Base-by-base conservation (phyloP, 2,113 vertebrate species). In the Progne subis region DNA sequence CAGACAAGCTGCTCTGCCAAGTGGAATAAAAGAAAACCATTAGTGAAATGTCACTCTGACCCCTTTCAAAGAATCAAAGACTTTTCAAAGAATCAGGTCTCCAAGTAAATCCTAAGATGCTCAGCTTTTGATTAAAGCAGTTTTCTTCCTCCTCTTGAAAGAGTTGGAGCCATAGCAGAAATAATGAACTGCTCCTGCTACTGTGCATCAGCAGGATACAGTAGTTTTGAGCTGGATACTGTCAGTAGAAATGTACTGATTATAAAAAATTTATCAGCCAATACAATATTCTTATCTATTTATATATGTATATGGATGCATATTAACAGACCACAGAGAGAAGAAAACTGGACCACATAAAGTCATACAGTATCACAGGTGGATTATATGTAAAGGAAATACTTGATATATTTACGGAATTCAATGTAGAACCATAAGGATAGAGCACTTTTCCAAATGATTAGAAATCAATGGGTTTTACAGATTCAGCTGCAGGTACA, bases 31-130 rank as follows among this genome's bases (percentile, higher is more conserved):
- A 44, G 50, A 87, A 92, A 90, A 75, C 74, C 47, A 79, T 90
- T 96, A 75, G 52, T 56, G 74, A 82, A 87, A 94, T 87, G 95
- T 94, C 82, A 90, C 44, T 93, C 90, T 90, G 78, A 87, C 65
- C 71, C 39, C 15, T 77, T 88, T 95, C 64, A 86, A 81, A 88
- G 76, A 93, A 95, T 77, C 71, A 86, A 84, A 93, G 93, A 79
- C 57, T 82, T 96, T 91, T 82, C 68, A 91, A 74, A 91, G 79
- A 86, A 71, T 82, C 76, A 78, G 34, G 25, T 75, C 46, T 92
- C 61, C 56, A 84, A 89, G 59, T 59, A 94, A 94, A 84, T 32
- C 25, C 19, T 23, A n/a, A 93, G 49, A 79, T 71, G 69, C 71
- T 84, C 84, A 87, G 63, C 32, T 81, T 88, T 78, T 92, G 77